phyloP scores from a whole-genome alignment of 2,888 invertebrate species.

The Eumacrocentrus americanus region DNA sequence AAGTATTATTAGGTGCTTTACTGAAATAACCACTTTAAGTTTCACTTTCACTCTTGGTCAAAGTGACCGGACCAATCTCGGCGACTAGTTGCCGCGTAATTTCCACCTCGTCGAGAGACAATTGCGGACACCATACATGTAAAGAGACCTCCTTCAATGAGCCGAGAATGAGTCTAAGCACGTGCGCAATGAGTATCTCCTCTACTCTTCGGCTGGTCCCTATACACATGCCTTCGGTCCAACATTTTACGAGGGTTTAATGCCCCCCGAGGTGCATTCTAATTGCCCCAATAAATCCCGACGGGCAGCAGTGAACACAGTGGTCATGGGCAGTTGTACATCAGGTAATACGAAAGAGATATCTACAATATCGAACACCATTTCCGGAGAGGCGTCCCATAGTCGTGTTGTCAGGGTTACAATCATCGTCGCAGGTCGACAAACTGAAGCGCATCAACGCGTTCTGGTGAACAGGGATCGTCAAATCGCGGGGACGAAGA shows the following conservation, averaged over 20 bases:
- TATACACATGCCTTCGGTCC: slow-evolving; percentile 43
- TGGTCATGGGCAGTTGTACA: slow-evolving; percentile 21
- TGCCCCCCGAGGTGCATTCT: slow-evolving; percentile 59
- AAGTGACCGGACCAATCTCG: not conserved
- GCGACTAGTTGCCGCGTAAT: not conserved
- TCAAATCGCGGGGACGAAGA: not conserved
- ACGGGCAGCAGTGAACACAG: slow-evolving; percentile 37
- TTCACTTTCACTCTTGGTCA: slow-evolving; percentile 9
- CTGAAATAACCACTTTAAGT: slow-evolving; percentile 7
- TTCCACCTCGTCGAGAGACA: too few relatives aligned
- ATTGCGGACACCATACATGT: too few relatives aligned
- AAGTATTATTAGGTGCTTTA: not conserved
- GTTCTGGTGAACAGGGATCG: not conserved
- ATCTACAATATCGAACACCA: not conserved
- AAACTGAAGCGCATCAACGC: slow-evolving; percentile 2
- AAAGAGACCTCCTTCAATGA: too few relatives aligned
- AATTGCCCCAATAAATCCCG: slow-evolving; percentile 60
- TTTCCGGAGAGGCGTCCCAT: slow-evolving; percentile 13
- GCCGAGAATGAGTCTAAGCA: too few relatives aligned
- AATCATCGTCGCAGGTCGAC: not conserved
- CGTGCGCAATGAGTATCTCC: too few relatives aligned
- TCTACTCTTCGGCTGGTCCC: slow-evolving; percentile 26
- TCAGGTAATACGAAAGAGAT: slow-evolving; percentile 14
- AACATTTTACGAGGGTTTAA: slow-evolving; percentile 60
- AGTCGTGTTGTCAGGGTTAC: slow-evolving; percentile 6